Conservation (phyloP, 2,113 vertebrate genomes). For the Misgurnus anguillicaudatus region DNA sequence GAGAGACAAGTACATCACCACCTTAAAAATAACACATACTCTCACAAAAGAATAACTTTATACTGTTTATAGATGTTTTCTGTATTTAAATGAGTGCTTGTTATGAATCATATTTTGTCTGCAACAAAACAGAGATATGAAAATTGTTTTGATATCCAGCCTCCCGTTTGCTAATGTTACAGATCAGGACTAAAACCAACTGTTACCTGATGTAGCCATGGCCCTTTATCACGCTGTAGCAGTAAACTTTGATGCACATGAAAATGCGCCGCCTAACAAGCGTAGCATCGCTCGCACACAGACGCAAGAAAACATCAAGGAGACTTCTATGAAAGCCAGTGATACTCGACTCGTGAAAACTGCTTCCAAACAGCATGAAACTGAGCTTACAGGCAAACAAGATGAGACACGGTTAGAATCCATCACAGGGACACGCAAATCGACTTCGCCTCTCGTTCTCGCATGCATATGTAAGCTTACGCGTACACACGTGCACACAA, state of each 20-base stretch:
- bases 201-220: conserved; percentile 59
- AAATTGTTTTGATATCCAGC: conserved; percentile 29
- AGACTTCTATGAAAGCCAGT: conserved; percentile 59
- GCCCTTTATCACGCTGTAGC: conserved; percentile 53
- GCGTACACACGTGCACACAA: conserved; percentile 53
- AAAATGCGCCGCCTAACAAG: conserved; percentile 68
- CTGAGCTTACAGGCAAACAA: conserved; percentile 72
- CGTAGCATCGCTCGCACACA: conserved; percentile 70
- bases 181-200: conserved; percentile 55
- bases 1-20: background rate
- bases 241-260: conserved; percentile 57
- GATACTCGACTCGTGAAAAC: conserved; percentile 65
- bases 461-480: conserved; percentile 60
- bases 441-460: conserved; percentile 56
- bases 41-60: conserved; percentile 1
- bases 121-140: conserved; percentile 20
- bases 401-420: conserved; percentile 70
- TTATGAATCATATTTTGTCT: conserved; percentile 14
- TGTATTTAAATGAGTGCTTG: conserved; percentile 25
- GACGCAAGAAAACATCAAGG: conserved; percentile 67
- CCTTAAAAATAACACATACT: background rate
- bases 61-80: conserved; percentile 17
- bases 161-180: conserved; percentile 14
- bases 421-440: conserved; percentile 69
- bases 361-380: conserved; percentile 70